These are phyloP conservation scores for Chrosomus eos DNA, from an alignment of 2,797 vertebrate species.

Conservation along the genomic window DNA sequence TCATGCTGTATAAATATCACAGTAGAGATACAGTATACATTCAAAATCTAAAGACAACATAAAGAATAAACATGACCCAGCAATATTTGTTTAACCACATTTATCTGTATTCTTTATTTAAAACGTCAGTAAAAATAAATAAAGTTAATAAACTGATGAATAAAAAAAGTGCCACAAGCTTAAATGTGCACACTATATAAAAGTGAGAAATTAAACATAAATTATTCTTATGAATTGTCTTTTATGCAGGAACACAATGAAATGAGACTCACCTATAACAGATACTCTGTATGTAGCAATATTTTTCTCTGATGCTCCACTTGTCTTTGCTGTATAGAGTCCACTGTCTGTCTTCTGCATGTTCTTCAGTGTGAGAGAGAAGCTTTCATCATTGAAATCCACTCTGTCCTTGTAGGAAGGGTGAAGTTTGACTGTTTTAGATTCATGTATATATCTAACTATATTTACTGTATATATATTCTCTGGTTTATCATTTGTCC, in stretches of 20 bases:
- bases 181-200: not conserved
- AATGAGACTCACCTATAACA: constrained; percentile 54
- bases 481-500: not conserved
- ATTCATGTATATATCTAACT: fast-evolving
- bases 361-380: constrained; percentile 54
- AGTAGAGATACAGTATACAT: not conserved
- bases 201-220: not conserved
- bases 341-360: constrained; percentile 28
- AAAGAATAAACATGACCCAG: not conserved
- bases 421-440: fast-evolving
- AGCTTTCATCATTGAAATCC: not conserved
- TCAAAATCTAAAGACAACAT: not conserved
- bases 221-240: not conserved
- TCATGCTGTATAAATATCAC: not conserved
- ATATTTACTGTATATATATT: no score
- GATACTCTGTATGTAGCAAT: constrained; percentile 10
- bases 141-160: not conserved
- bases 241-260: not conserved
- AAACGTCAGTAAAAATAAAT: not conserved
- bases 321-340: constrained; percentile 9
- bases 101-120: not conserved
- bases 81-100: not conserved
- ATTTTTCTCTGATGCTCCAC: fast-evolving
- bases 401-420: not conserved
- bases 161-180: not conserved